Conservation (phyloP, 2,888 invertebrate species). For the Cremastobaeus sp. region DNA sequence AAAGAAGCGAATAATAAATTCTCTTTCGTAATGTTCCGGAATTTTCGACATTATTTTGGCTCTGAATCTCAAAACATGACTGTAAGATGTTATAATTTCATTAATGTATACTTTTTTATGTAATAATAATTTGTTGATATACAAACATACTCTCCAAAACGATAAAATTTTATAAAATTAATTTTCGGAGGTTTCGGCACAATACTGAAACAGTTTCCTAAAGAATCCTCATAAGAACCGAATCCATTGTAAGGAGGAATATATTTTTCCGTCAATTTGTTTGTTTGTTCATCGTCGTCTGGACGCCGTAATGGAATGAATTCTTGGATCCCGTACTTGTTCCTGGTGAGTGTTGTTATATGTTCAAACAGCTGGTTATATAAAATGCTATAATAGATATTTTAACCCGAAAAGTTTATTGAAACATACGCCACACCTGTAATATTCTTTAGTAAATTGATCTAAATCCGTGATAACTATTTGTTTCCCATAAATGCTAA, state of each 20-base stretch:
- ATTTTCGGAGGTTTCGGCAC: conserved; percentile 87
- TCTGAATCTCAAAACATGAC: conserved; percentile 87
- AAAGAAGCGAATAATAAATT: conserved; percentile 89
- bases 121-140: conserved; percentile 5
- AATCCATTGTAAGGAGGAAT: conserved; percentile 94
- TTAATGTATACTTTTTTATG: not conserved
- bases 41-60: conserved; percentile 87
- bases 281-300: conserved; percentile 70
- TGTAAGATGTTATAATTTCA: conserved; percentile 80
- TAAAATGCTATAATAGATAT: not conserved
- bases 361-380: not conserved
- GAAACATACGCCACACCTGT: too few relatives aligned
- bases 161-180: conserved; percentile 89
- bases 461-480: conserved; percentile 91
- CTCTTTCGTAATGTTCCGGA: conserved; percentile 82
- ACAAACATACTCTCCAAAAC: conserved; percentile 84
- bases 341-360: too few relatives aligned
- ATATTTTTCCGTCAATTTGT: conserved; percentile 62
- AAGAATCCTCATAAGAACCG: conserved; percentile 93
- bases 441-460: conserved; percentile 90
- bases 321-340: conserved; percentile 80
- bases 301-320: conserved; percentile 83
- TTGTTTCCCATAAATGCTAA: conserved; percentile 90
- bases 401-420: conserved; percentile 14
- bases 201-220: conserved; percentile 90